Evolutionary conservation across 2,797 vertebrate species (phyloP).

Genomic region (Garrulus glandarius): DNA sequence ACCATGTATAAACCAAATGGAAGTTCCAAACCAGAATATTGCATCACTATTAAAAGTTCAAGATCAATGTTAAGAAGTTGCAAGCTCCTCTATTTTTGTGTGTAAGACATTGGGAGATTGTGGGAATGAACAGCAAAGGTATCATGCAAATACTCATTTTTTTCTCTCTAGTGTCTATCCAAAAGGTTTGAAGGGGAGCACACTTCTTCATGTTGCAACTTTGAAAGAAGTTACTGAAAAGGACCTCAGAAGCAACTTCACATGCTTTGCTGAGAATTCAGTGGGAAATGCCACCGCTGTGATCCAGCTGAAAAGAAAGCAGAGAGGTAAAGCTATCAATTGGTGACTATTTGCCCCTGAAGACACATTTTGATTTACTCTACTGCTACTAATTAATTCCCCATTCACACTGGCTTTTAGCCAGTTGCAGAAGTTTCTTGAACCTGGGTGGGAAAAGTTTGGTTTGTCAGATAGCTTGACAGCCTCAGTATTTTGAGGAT

Average conservation of each 20-base stretch:
- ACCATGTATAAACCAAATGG: not conserved
- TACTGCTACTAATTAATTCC: not conserved
- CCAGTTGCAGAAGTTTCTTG: not conserved
- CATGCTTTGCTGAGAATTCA: slow-evolving; percentile 80
- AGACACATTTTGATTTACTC: not conserved
- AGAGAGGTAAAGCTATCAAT: slow-evolving; percentile 71
- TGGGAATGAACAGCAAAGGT: not conserved
- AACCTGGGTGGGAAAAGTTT: not conserved
- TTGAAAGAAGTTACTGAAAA: slow-evolving; percentile 73
- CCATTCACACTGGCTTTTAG: not conserved
- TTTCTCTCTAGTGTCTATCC: slow-evolving; percentile 22
- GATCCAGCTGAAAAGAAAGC: slow-evolving; percentile 74
- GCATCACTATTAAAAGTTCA: not conserved
- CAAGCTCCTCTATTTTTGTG: not conserved
- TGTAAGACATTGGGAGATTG: not conserved
- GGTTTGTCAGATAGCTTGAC: not conserved
- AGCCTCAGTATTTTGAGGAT: not conserved
- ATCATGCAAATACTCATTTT: not conserved
- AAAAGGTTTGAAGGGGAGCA: not conserved
- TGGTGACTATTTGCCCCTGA: not conserved
- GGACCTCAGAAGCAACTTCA: slow-evolving; percentile 77
- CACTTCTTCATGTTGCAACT: not conserved
- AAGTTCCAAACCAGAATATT: not conserved
- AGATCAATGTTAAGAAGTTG: not conserved
- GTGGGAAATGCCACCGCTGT: slow-evolving; percentile 70